Evolutionary conservation across 2,888 invertebrate species (phyloP).

Genomic region (Pseudococcus viburni): DNA sequence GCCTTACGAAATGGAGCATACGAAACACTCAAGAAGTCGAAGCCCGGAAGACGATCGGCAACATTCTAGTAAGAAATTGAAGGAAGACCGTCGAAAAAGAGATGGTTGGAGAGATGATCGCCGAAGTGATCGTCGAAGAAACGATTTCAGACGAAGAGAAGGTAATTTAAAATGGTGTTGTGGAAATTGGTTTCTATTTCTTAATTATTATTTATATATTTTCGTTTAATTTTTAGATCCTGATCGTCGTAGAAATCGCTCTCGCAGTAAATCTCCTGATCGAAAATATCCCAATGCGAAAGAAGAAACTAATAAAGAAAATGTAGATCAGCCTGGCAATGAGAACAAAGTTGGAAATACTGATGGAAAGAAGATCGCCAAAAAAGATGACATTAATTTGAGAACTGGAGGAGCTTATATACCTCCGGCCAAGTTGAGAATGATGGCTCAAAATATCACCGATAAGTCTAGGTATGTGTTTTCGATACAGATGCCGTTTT

Average conservation of each 20-base stretch:
- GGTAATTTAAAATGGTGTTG: neutral
- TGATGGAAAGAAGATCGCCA: constrained; percentile 5
- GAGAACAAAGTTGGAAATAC: neutral
- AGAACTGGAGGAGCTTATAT: constrained; percentile 96
- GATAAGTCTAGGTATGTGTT: constrained; percentile 81
- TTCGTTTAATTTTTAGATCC: neutral
- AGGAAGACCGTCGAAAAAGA: neutral
- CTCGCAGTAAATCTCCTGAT: neutral
- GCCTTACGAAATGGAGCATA: neutral
- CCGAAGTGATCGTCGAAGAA: too few species aligned
- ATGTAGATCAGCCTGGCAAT: neutral
- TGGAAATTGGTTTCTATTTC: neutral
- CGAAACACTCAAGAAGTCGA: constrained; percentile 5
- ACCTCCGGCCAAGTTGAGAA: constrained; percentile 93
- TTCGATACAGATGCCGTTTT: constrained; percentile 3
- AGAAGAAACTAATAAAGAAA: constrained; percentile 6
- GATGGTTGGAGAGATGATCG: neutral
- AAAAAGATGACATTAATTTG: constrained; percentile 73
- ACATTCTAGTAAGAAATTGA: neutral
- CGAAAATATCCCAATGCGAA: neutral
- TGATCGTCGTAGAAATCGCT: neutral
- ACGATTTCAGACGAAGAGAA: neutral
- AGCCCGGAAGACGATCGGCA: neutral
- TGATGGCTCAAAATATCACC: constrained; percentile 96
- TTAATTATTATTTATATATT: neutral